Evolutionary conservation across 2,888 invertebrate genomes (phyloP).

Genomic region (Mesoligia furuncula): DNA sequence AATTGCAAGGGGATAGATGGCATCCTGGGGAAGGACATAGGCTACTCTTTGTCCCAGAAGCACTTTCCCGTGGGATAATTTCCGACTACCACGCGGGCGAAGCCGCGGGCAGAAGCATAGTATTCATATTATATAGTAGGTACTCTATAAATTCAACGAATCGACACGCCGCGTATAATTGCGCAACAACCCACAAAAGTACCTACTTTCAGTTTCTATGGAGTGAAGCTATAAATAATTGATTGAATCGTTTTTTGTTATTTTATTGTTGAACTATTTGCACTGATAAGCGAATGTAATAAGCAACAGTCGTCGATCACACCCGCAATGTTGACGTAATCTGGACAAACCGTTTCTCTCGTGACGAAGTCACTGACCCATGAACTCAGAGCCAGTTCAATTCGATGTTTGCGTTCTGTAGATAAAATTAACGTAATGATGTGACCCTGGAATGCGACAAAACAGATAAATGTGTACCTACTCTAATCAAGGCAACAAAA

Average conservation of each 20-base stretch:
- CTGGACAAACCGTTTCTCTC: conserved; percentile 62
- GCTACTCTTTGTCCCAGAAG: not conserved
- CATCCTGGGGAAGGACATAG: not conserved
- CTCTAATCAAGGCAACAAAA: conserved; percentile 15
- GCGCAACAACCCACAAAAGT: conserved; percentile 4
- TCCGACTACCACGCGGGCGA: not conserved
- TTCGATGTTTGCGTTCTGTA: conserved; percentile 37
- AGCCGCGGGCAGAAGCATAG: not conserved
- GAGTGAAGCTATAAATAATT: conserved; percentile 15
- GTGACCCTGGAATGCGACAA: conserved; percentile 43
- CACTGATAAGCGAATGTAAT: conserved; percentile 42
- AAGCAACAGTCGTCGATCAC: conserved; percentile 46
- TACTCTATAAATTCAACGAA: not conserved
- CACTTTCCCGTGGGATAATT: not conserved
- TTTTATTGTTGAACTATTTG: conserved; percentile 35
- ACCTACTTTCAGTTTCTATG: conserved; percentile 41
- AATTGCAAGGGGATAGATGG: not conserved
- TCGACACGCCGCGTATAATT: conserved; percentile 16
- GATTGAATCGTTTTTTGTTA: conserved; percentile 16
- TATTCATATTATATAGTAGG: too few relatives aligned
- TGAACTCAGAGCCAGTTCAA: conserved; percentile 49
- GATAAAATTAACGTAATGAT: conserved; percentile 49
- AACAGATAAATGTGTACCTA: conserved; percentile 26
- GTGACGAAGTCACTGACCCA: conserved; percentile 54
- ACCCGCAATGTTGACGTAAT: conserved; percentile 65